Base-by-base conservation (phyloP, 2,888 invertebrate species). In the Drosophila neotestacea region DNA sequence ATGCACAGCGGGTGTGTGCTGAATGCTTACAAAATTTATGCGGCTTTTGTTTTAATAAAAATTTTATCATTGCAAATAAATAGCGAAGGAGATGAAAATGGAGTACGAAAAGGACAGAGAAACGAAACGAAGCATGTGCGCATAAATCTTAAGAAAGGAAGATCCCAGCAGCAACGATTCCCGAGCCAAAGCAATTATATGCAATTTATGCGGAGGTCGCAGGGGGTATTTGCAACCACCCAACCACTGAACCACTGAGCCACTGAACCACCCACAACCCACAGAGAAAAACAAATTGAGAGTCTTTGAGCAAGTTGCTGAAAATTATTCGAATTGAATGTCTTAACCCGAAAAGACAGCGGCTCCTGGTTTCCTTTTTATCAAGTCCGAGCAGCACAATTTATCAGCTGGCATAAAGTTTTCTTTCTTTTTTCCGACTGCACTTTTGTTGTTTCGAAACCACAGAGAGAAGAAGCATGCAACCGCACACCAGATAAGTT, bases 101-200 rank as follows among this genome's bases (percentile, higher is more conserved):
- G 11, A 54, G 55, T 46, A 10, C 9, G 32, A 16, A 28, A 4
- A 13, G 16, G 6, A 46, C n/a, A 51, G 60, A 42, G 61, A 64
- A 69, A 63, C 62, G 61, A 83, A 48, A 51, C 65, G 76, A 62
- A 73, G 68, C 81, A 87, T 87, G 89, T 84, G 76, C 87, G 87
- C 89, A 84, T 84, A 84, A 84, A 84, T 84, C 84, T 88, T 62
- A 47, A 70, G 68, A 74, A 67, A 56, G 55, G 55, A 56, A 56
- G 34, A 56, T 27, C 7, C 16, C 42, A 42, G 54, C 39, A 22
- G 22, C 22, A 22, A 22, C 3, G 22, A 22, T 22, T 22, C 22
- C 22, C 54, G 51, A 70, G 77, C 52, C 74, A 81, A 88, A 90
- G 90, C 90, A 90, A 90, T 90, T 90, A 90, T 91, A 89, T 91